These are phyloP conservation scores for Neocloeon triangulifer DNA, from an alignment of 1,140 invertebrate species.

Conservation along the genomic window DNA sequence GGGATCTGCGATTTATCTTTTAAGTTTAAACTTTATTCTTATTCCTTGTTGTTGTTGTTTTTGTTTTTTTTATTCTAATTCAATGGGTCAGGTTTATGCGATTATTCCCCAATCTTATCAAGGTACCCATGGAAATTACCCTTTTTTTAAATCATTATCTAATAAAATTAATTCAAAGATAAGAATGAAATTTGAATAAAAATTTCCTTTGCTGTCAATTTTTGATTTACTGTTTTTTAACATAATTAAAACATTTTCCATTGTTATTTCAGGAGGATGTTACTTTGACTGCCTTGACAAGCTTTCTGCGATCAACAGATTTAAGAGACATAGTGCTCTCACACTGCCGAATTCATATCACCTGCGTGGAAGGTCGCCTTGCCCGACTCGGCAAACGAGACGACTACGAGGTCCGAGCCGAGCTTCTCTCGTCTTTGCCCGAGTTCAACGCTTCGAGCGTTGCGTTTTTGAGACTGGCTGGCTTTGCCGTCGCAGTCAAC, in stretches of 20 bases:
- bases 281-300: slow-evolving; percentile 19
- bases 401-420: slow-evolving; percentile 17
- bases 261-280: slow-evolving; percentile 16
- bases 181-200: too few relatives aligned
- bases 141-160: too few relatives aligned
- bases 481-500: slow-evolving; percentile 24
- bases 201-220: too few relatives aligned
- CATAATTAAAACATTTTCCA: too few relatives aligned
- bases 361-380: slow-evolving; percentile 19
- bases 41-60: background rate
- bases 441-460: slow-evolving; percentile 17
- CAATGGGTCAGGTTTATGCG: background rate
- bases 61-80: background rate
- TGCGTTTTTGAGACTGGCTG: slow-evolving; percentile 23
- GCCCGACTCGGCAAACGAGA: slow-evolving; percentile 18
- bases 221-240: background rate
- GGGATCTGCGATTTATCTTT: background rate
- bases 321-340: slow-evolving; percentile 21
- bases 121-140: background rate
- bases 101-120: background rate
- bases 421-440: slow-evolving; percentile 16
- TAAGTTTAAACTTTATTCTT: background rate
- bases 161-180: too few relatives aligned
- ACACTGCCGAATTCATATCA: slow-evolving; percentile 21
- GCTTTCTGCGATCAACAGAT: slow-evolving; percentile 19